Percentiles rank a stretch among this genome's conserved stretches.
phyloP scores from a whole-genome alignment of 2,797 vertebrate species.

The Artibeus lituratus region DNA sequence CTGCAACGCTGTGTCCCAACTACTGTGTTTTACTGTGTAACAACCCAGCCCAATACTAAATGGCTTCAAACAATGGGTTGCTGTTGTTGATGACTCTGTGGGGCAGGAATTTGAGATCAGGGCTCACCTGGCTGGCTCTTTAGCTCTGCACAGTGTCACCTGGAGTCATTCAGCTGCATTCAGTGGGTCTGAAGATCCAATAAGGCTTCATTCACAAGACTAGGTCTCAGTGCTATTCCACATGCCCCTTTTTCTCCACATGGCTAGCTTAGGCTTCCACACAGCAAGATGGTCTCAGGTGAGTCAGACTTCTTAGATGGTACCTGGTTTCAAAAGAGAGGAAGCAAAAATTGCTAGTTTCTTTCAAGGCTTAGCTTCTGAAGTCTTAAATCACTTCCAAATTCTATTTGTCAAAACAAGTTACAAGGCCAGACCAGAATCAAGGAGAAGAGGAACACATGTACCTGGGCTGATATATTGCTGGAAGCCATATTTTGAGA shows the following conservation, averaged over 20 bases:
- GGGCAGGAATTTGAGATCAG: not conserved
- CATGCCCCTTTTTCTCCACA: not conserved
- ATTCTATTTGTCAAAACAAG: not conserved
- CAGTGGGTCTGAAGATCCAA: not conserved
- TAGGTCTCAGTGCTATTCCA: not conserved
- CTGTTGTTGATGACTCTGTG: not conserved
- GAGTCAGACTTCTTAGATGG: not conserved
- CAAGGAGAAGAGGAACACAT: not conserved
- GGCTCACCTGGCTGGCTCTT: not conserved
- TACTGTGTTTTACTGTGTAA: not conserved
- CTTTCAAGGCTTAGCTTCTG: not conserved
- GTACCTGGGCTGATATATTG: not conserved
- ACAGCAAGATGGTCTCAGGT: not conserved
- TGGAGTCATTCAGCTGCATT: not conserved
- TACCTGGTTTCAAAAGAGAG: not conserved
- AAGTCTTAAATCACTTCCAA: not conserved
- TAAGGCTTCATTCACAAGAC: not conserved
- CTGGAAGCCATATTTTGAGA: not conserved
- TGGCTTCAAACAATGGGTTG: not conserved
- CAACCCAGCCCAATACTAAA: not conserved
- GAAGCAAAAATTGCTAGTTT: not conserved
- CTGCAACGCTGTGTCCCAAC: not conserved
- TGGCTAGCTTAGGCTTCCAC: not conserved
- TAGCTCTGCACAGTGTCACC: not conserved
- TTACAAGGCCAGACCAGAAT: not conserved